A percentile compares a stretch with the other conserved stretches of the same genome.
These are phyloP conservation scores for Zapus hudsonius DNA, from an alignment of 2,113 vertebrate genomes.

Conservation along the genomic window DNA sequence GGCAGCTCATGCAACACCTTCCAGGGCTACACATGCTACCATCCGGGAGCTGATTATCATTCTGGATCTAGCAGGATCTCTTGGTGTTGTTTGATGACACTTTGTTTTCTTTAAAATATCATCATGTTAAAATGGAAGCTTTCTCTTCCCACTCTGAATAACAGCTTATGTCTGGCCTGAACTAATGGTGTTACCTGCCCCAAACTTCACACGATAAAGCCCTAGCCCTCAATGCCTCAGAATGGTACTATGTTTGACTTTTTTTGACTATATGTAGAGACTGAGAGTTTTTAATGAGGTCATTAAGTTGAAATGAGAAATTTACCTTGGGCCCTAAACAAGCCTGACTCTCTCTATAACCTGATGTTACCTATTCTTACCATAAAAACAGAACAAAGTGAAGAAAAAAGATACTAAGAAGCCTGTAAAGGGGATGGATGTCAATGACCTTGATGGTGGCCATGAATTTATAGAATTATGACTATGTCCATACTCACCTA, in stretches of 20 bases:
- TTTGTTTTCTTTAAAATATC: background rate
- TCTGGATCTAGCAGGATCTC: too few species aligned
- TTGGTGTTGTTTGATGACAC: too few species aligned
- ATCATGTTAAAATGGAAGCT: background rate
- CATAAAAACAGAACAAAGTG: background rate
- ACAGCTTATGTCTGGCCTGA: background rate
- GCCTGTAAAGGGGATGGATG: background rate
- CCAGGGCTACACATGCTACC: too few species aligned
- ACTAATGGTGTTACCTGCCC: background rate
- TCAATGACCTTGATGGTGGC: background rate
- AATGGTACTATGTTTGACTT: background rate
- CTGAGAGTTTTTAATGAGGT: background rate
- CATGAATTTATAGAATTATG: background rate
- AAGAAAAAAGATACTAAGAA: background rate
- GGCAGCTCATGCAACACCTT: too few species aligned
- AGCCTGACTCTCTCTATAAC: background rate
- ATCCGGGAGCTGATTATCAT: too few species aligned
- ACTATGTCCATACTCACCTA: background rate
- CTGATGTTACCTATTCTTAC: background rate
- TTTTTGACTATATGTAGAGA: background rate
- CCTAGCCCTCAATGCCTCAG: background rate
- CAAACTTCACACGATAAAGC: background rate
- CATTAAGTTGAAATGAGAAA: background rate
- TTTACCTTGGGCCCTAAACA: background rate
- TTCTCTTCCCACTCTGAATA: background rate